Conservation (phyloP, 2,113 vertebrate genomes). For the Mastomys natalensis region DNA sequence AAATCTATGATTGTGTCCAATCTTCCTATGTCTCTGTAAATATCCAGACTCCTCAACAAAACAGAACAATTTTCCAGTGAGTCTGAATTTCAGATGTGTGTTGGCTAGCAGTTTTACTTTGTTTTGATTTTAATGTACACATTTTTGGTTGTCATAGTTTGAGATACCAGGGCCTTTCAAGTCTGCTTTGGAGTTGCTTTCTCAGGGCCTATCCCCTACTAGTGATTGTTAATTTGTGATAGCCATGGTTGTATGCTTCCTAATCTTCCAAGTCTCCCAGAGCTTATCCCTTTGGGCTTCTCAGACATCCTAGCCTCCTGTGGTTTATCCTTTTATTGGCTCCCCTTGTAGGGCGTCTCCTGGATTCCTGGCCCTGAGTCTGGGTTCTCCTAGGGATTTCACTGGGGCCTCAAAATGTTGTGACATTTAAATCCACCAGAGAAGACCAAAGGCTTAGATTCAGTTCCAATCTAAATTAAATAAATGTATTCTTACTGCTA, state of each 20-base stretch:
- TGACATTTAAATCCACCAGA: background rate
- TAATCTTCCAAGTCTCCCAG: background rate
- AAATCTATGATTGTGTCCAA: background rate
- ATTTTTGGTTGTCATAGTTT: background rate
- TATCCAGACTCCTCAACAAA: background rate
- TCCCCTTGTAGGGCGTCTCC: background rate
- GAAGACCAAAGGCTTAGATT: background rate
- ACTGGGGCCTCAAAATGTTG: background rate
- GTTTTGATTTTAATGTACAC: background rate
- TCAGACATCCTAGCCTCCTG: background rate
- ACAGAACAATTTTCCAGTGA: background rate
- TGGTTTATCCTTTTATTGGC: background rate
- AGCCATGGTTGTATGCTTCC: background rate
- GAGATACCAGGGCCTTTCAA: background rate
- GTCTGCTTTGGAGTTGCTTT: background rate
- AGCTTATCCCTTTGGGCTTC: background rate
- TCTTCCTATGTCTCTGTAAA: background rate
- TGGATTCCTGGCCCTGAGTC: background rate
- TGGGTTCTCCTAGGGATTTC: background rate
- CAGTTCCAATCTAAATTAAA: background rate
- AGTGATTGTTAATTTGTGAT: background rate
- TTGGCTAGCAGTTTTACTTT: background rate
- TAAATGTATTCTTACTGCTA: background rate
- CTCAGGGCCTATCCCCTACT: background rate
- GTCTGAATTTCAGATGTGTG: background rate